phyloP scores from a whole-genome alignment of 2,797 vertebrate species.

The Malacoraja senta region DNA sequence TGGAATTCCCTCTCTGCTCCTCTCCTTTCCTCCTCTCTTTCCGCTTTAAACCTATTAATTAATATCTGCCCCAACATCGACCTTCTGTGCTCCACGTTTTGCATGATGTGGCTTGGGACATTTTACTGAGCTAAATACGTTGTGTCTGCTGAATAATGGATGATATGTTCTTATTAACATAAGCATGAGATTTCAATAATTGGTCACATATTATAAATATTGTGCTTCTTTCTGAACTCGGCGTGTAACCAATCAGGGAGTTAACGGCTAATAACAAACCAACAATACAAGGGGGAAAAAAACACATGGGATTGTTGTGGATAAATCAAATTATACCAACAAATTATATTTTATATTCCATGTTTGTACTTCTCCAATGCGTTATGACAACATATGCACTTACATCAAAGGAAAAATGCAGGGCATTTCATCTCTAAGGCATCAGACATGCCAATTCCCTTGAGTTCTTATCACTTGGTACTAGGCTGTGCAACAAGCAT shows the following conservation, averaged over 20 bases:
- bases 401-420: background rate
- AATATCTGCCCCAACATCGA: too few species aligned
- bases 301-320: slow-evolving; percentile 3
- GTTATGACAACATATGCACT: background rate
- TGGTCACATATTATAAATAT: background rate
- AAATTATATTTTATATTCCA: background rate
- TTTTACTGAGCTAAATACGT: too few species aligned
- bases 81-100: too few species aligned
- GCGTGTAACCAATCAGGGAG: background rate
- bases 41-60: too few species aligned
- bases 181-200: background rate
- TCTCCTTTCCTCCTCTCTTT: too few species aligned
- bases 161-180: background rate
- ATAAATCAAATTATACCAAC: background rate
- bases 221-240: background rate
- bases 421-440: background rate
- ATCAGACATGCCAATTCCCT: background rate
- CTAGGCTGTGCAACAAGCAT: slow-evolving; percentile 15
- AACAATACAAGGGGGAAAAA: background rate
- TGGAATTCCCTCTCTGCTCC: too few species aligned
- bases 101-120: too few species aligned
- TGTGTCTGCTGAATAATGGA: background rate
- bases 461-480: background rate
- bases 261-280: background rate
- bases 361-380: background rate